phyloP scores from a whole-genome alignment of 1,140 invertebrate genomes.

The Drosophila dunni region DNA sequence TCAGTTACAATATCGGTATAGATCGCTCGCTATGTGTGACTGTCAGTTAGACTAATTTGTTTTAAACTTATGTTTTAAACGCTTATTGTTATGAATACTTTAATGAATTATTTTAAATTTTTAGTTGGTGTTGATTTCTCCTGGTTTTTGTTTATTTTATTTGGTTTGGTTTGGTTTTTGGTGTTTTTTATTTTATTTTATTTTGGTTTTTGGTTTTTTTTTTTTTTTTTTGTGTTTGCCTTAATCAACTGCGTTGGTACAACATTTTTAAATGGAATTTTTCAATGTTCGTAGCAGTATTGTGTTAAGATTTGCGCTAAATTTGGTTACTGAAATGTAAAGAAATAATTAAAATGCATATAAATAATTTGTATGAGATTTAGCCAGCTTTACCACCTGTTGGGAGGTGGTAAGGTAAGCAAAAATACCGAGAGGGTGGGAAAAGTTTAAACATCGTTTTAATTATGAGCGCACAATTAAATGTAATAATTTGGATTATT shows the following conservation, averaged over 20 bases:
- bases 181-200: slow-evolving; percentile 38
- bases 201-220: slow-evolving; percentile 50
- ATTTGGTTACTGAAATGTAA: slow-evolving; percentile 63
- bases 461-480: slow-evolving; percentile 5
- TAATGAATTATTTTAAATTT: slow-evolving; percentile 51
- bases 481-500: neutral
- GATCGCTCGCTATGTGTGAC: neutral
- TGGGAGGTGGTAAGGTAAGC: slow-evolving; percentile 33
- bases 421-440: neutral
- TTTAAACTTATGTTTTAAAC: slow-evolving; percentile 63
- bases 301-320: slow-evolving; percentile 68
- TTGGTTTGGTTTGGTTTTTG: slow-evolving; percentile 50
- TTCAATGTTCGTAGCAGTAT: slow-evolving; percentile 72
- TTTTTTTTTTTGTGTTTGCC: slow-evolving; percentile 60
- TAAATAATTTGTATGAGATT: slow-evolving; percentile 6
- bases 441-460: slow-evolving; percentile 1
- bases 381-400: slow-evolving; percentile 53
- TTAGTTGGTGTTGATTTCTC: slow-evolving; percentile 57
- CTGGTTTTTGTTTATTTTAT: slow-evolving; percentile 34
- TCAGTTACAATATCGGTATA: slow-evolving; percentile 39
- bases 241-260: slow-evolving; percentile 84
- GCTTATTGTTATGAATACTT: slow-evolving; percentile 68
- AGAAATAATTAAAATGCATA: slow-evolving; percentile 14
- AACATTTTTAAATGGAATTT: slow-evolving; percentile 67
- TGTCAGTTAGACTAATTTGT: slow-evolving; percentile 47